Base-by-base conservation (phyloP, 2,113 vertebrate species). In the Carassius auratus region DNA sequence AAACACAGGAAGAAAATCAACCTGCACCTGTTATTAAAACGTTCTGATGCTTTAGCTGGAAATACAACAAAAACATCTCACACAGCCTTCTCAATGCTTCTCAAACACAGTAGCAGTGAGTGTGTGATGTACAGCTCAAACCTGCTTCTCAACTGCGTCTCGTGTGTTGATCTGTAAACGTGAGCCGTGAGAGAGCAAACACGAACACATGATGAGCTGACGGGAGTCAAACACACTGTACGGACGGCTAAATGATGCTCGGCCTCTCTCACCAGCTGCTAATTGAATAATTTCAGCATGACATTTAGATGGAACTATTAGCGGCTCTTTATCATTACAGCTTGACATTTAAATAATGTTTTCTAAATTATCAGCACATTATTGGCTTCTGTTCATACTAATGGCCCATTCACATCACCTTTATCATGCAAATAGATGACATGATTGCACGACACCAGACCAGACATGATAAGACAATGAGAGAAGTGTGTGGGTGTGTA, bases 251-350 rank as follows among this genome's bases (percentile, higher is more conserved):
- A 15, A 30, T 14, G 62, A 66, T 3, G 45, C 45, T 48, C 21
- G 19, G 57, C 57, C 57, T n/a, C 57, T 90, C 93, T 90, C 90
- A 93, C 92, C 91, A 91, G 89, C 88, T 84, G 89, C 81, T 87
- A 94, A 95, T 94, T 93, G 91, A 95, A 95, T 95, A 88, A 95
- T 95, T 94, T 91, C 90, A 94, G 92, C 93, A 87, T 94, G 93
- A 94, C 94, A 95, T 95, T 95, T 95, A 92, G 92, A 93, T 87
- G 86, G 82, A 91, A 92, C 91, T 91, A 92, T 93, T 93, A 93
- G 92, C 91, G 89, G 84, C 73, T 90, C 91, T 88, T 90, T 83
- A 89, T 92, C 91, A 93, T 95, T 92, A 91, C 85, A 85, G 86
- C 48, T 26, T 94, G 94, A 93, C 94, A 94, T 95, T 95, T 95